Conservation (phyloP, 2,113 vertebrate genomes). For the Murina feae region DNA sequence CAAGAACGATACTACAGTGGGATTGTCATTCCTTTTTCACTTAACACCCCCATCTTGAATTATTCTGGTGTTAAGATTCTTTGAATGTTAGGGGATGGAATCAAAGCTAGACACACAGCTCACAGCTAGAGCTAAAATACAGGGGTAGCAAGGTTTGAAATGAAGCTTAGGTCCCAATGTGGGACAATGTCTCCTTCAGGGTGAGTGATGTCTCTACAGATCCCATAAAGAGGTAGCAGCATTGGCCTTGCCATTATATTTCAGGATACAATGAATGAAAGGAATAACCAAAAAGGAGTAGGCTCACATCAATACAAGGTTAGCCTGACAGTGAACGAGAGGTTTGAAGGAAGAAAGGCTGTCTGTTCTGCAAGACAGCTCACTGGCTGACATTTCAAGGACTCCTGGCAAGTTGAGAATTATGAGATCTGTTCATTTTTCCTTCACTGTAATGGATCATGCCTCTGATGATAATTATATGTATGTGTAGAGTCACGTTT, state of each 20-base stretch:
- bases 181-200: conserved; percentile 2
- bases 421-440: conserved; percentile 39
- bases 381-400: conserved; percentile 53
- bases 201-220: background rate
- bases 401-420: conserved; percentile 25
- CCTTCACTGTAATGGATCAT: conserved; percentile 27
- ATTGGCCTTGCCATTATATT: background rate
- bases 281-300: background rate
- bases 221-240: background rate
- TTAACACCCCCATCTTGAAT: background rate
- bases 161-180: conserved; percentile 44
- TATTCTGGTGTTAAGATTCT: background rate
- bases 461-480: background rate
- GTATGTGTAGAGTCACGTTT: background rate
- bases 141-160: background rate
- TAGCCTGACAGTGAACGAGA: conserved; percentile 38
- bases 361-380: conserved; percentile 15
- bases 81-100: background rate
- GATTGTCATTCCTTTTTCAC: background rate
- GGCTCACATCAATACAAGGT: background rate
- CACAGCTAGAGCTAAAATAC: background rate
- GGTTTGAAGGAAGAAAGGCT: background rate
- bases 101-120: too few species aligned
- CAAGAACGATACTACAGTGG: background rate
- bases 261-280: background rate